A percentile compares a stretch with the other conserved stretches of the same genome.
These are phyloP conservation scores for Aphrocallistes beatrix DNA, from an alignment of 37 sponge, comb jelly and placozoan genomes.

Conservation along the genomic window DNA sequence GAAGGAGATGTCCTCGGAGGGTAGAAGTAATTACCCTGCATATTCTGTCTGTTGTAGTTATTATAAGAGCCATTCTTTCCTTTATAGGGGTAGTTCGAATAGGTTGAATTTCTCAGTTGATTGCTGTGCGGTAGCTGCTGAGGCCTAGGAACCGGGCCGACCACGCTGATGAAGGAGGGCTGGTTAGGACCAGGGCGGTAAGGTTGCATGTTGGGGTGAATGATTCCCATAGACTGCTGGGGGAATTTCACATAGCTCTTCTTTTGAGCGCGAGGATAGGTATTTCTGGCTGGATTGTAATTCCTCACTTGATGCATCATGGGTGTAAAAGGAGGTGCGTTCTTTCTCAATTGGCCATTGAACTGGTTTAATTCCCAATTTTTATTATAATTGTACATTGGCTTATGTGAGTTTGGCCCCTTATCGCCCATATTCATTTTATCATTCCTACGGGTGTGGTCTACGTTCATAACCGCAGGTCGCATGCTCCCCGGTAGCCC, in stretches of 20 bases:
- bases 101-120: not conserved
- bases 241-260: not conserved
- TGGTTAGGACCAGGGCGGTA: not conserved
- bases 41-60: not conserved
- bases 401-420: not conserved
- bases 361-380: not conserved
- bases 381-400: not conserved
- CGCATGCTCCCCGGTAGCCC: not conserved
- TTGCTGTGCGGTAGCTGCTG: not conserved
- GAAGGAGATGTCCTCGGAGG: not conserved
- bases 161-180: not conserved
- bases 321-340: not conserved
- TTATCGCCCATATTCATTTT: slow-evolving; percentile 2
- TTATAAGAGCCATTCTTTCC: too few species aligned
- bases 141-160: not conserved
- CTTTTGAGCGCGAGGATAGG: not conserved
- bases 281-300: not conserved
- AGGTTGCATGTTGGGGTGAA: not conserved
- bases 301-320: not conserved
- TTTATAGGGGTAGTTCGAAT: too few species aligned
- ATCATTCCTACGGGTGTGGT: not conserved
- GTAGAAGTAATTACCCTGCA: not conserved
- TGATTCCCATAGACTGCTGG: not conserved
- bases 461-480: not conserved
- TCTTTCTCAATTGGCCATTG: not conserved